A percentile compares a stretch with the other conserved stretches of the same genome.
These are phyloP conservation scores for Hystrix brachyura DNA, from an alignment of 2,113 vertebrate species.

Conservation along the genomic window DNA sequence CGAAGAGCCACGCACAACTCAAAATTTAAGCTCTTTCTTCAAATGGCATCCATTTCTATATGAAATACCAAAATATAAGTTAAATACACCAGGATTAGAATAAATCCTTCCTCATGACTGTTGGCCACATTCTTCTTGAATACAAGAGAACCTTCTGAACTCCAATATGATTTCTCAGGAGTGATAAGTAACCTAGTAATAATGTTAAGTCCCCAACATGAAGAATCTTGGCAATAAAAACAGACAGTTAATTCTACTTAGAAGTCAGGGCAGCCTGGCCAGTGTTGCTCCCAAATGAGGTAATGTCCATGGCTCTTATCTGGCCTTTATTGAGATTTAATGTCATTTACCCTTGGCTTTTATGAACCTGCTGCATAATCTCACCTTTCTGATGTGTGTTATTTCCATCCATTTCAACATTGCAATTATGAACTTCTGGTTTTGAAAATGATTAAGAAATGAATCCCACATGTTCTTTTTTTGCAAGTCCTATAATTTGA, in stretches of 20 bases:
- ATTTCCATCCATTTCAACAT: constrained; percentile 37
- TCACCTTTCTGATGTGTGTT: constrained; percentile 67
- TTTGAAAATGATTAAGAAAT: constrained; percentile 77
- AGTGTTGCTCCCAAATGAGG: constrained; percentile 75
- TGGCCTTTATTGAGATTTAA: constrained; percentile 62
- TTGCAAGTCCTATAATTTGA: constrained; percentile 65
- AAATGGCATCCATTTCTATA: constrained; percentile 30
- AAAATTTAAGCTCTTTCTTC: constrained; percentile 27
- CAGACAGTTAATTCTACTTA: constrained; percentile 74
- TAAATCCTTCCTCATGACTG: constrained; percentile 31
- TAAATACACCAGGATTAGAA: constrained; percentile 53
- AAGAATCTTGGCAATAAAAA: constrained; percentile 73
- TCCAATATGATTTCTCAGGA: constrained; percentile 21
- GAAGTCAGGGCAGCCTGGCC: constrained; percentile 48
- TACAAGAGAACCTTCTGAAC: constrained; percentile 31
- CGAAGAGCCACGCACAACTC: neutral
- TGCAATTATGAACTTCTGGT: constrained; percentile 62
- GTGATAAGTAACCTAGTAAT: constrained; percentile 67
- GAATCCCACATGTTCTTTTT: constrained; percentile 60
- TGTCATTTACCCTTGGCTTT: constrained; percentile 54
- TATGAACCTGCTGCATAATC: constrained; percentile 44
- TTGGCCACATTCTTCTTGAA: constrained; percentile 27
- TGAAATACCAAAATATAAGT: constrained; percentile 10
- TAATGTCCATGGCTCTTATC: constrained; percentile 68
- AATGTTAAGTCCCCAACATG: constrained; percentile 61